Evolutionary conservation across 2,797 vertebrate genomes (phyloP).

Genomic region (Protosalanx chinensis): DNA sequence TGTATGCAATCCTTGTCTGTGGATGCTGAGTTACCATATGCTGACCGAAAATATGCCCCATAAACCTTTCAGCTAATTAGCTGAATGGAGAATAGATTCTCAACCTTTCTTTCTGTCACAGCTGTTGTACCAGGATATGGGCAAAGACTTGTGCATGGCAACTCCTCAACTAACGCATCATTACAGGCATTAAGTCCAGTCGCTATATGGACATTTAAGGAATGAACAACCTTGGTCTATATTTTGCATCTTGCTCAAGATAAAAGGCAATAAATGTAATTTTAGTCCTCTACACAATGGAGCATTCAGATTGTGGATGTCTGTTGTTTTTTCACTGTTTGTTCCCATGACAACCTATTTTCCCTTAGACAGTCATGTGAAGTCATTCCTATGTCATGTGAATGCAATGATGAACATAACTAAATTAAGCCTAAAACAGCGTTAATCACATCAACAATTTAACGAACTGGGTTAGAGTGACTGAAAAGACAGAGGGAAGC

Average conservation of each 20-base stretch:
- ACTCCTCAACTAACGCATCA: too few relatives aligned
- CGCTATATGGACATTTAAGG: too few relatives aligned
- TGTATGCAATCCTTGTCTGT: too few relatives aligned
- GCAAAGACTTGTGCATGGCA: neutral
- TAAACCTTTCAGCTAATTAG: neutral
- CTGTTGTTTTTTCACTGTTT: slow-evolving; percentile 42
- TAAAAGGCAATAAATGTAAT: neutral
- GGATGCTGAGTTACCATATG: too few relatives aligned
- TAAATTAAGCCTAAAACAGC: slow-evolving; percentile 63
- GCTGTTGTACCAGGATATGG: neutral
- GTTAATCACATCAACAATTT: slow-evolving; percentile 69
- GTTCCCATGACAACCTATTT: slow-evolving; percentile 65
- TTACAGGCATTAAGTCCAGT: too few relatives aligned
- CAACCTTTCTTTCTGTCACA: neutral
- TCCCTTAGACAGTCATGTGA: slow-evolving; percentile 64
- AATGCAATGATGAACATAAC: slow-evolving; percentile 65
- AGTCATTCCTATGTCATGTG: slow-evolving; percentile 69
- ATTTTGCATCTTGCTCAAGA: neutral
- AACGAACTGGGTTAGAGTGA: slow-evolving; percentile 69
- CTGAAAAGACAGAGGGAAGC: slow-evolving; percentile 54
- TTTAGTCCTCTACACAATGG: neutral
- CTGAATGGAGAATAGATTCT: neutral
- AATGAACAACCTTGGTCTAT: neutral
- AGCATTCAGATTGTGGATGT: slow-evolving; percentile 26
- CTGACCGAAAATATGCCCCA: too few relatives aligned